Evolutionary conservation across 2,113 vertebrate species (phyloP).

Genomic region (Clarias batrachus): DNA sequence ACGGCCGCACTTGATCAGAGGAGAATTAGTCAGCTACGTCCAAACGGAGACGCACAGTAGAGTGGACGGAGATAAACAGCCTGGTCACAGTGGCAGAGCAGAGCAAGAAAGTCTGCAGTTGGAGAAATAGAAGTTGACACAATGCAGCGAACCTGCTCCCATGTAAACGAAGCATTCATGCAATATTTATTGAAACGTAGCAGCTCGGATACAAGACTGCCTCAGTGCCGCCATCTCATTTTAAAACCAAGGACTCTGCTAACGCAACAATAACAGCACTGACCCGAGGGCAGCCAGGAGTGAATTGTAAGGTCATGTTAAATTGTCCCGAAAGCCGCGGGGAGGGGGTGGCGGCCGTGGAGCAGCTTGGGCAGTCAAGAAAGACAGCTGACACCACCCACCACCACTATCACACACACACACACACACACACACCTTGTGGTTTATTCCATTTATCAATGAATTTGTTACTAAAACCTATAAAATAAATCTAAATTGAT

Average conservation of each 20-base stretch:
- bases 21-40: slow-evolving; percentile 52
- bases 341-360: neutral
- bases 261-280: slow-evolving; percentile 19
- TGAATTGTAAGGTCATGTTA: slow-evolving; percentile 34
- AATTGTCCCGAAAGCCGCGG: slow-evolving; percentile 11
- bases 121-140: slow-evolving; percentile 41
- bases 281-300: slow-evolving; percentile 33
- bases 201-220: slow-evolving; percentile 32
- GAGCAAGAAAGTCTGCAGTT: slow-evolving; percentile 18
- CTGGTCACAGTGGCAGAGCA: slow-evolving; percentile 9
- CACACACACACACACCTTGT: neutral
- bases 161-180: slow-evolving; percentile 47
- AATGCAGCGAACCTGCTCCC: slow-evolving; percentile 24
- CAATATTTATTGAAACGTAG: slow-evolving; percentile 43
- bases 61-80: neutral
- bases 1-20: slow-evolving; percentile 61
- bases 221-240: slow-evolving; percentile 22
- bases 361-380: neutral
- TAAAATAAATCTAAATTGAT: too few species aligned
- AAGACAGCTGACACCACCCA: neutral
- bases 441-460: too few species aligned
- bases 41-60: neutral
- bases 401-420: slow-evolving; percentile 1
- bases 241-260: slow-evolving; percentile 39
- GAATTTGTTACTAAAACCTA: too few species aligned